Evolutionary conservation across 2,888 invertebrate genomes (phyloP).

Genomic region (Scrobipalpa costella): DNA sequence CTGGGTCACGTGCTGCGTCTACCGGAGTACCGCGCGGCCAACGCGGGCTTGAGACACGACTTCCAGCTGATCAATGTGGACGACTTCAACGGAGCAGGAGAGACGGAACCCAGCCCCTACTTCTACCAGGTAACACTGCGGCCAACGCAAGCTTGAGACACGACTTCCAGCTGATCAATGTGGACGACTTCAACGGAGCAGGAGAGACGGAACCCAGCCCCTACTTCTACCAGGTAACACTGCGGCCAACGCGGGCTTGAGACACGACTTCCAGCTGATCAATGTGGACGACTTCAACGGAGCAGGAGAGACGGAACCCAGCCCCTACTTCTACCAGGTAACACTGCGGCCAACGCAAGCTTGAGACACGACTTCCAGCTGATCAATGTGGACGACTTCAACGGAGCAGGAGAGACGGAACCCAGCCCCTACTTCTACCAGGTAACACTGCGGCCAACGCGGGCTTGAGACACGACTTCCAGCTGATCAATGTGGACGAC

Average conservation of each 20-base stretch:
- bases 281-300: constrained; percentile 98
- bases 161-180: constrained; percentile 98
- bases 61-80: constrained; percentile 98
- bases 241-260: constrained; percentile 94
- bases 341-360: constrained; percentile 90
- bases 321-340: constrained; percentile 98
- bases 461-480: too few species aligned
- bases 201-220: constrained; percentile 99
- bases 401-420: constrained; percentile 97
- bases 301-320: constrained; percentile 98
- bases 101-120: constrained; percentile 98
- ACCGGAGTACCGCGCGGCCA: constrained; percentile 93
- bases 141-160: constrained; percentile 96
- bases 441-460: constrained; percentile 79
- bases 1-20: constrained; percentile 92
- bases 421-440: constrained; percentile 99
- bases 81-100: constrained; percentile 97
- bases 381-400: constrained; percentile 97
- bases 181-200: constrained; percentile 97
- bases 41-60: constrained; percentile 95
- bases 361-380: constrained; percentile 96
- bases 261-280: constrained; percentile 95
- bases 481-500: too few species aligned
- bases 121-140: constrained; percentile 91
- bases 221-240: constrained; percentile 95